Conservation (phyloP, 2,113 vertebrate genomes). For the Calyptommatus sinebrachiatus region DNA sequence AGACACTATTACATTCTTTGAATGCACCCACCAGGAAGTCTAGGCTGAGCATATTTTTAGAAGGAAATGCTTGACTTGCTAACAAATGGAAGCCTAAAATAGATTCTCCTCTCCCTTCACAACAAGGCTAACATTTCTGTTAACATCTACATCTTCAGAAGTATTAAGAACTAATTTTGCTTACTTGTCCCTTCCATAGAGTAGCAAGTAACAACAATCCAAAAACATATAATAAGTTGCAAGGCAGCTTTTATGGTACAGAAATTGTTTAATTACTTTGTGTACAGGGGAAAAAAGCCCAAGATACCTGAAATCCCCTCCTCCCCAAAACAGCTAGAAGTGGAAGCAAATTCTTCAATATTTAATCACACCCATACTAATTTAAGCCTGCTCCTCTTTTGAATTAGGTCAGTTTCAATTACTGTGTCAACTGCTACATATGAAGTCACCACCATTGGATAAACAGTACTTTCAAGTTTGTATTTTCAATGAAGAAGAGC, state of each 20-base stretch:
- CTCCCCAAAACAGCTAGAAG: too few species aligned
- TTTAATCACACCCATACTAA: too few species aligned
- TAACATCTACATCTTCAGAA: conserved; percentile 10
- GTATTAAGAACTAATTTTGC: background rate
- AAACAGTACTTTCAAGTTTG: too few species aligned
- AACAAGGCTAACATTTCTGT: background rate
- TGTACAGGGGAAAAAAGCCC: background rate
- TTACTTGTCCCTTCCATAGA: background rate
- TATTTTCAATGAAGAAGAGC: too few species aligned
- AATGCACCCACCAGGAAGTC: conserved; percentile 6
- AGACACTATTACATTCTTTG: background rate
- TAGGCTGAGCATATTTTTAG: conserved; percentile 2
- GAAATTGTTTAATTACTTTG: background rate
- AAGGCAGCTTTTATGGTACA: background rate
- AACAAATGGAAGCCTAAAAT: conserved; percentile 39
- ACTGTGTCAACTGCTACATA: too few species aligned
- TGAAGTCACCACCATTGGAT: too few species aligned
- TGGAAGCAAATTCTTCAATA: too few species aligned
- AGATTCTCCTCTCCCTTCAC: background rate
- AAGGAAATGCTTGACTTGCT: conserved; percentile 1
- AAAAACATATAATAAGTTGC: background rate
- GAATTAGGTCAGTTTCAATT: too few species aligned
- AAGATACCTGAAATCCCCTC: too few species aligned
- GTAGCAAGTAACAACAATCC: background rate
- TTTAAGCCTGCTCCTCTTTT: too few species aligned